phyloP scores from a whole-genome alignment of 2,113 vertebrate species.

The Forbesichthys papilliferus region DNA sequence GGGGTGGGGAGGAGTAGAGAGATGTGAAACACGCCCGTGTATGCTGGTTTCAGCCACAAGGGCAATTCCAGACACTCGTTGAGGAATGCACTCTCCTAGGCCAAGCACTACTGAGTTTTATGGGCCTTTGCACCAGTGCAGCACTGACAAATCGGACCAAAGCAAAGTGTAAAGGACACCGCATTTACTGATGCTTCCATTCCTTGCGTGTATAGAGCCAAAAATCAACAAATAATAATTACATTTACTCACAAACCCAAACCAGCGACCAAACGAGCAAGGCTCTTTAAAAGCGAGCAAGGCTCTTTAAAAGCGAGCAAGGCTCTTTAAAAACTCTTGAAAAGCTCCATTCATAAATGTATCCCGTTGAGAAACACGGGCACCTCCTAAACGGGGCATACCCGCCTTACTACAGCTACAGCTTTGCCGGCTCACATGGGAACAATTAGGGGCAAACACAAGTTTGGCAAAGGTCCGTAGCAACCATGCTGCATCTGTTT shows the following conservation, averaged over 20 bases:
- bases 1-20: no score
- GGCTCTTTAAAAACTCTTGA: constrained; percentile 17
- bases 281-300: no score
- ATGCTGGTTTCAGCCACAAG: no score
- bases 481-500: constrained; percentile 80
- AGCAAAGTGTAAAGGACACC: neutral
- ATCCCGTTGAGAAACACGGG: constrained; percentile 61
- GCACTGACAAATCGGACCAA: neutral
- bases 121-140: neutral
- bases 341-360: constrained; percentile 74
- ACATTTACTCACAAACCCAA: neutral
- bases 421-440: constrained; percentile 72
- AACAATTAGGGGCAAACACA: constrained; percentile 72
- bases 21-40: no score
- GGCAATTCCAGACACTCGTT: no score
- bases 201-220: neutral
- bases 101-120: neutral
- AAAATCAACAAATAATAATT: no score
- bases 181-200: neutral
- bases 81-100: neutral
- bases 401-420: constrained; percentile 57
- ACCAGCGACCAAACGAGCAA: no score
- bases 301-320: neutral
- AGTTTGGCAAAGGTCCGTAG: constrained; percentile 77
- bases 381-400: constrained; percentile 60